Conservation (phyloP, 2,888 invertebrate species). For the Netelia virgata region DNA sequence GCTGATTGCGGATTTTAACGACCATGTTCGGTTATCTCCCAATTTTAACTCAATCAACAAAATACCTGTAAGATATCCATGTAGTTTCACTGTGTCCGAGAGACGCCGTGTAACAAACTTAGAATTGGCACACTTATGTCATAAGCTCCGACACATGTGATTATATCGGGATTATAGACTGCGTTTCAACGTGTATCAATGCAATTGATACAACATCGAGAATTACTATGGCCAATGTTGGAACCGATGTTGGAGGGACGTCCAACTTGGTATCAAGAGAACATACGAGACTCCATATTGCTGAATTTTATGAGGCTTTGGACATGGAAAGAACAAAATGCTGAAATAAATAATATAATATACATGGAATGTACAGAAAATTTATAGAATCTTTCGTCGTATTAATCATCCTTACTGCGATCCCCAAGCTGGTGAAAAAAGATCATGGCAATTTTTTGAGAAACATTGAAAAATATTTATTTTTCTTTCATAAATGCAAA, state of each 20-base stretch:
- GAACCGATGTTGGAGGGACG: background rate
- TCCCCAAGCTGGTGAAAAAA: background rate
- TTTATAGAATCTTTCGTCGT: background rate
- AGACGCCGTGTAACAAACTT: conserved; percentile 23
- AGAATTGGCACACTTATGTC: conserved; percentile 16
- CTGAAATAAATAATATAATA: conserved; percentile 29
- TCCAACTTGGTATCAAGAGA: background rate
- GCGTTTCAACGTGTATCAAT: conserved; percentile 25
- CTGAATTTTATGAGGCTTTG: conserved; percentile 2
- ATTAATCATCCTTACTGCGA: background rate
- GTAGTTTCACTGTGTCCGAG: background rate
- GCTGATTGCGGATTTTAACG: conserved; percentile 11
- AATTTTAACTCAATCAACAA: conserved; percentile 20
- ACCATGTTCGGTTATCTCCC: background rate
- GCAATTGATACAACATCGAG: conserved; percentile 15
- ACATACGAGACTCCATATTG: background rate
- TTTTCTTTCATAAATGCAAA: background rate
- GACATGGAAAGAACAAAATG: conserved; percentile 14
- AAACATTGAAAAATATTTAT: conserved; percentile 35
- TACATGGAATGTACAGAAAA: conserved; percentile 28
- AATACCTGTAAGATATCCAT: background rate
- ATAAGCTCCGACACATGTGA: conserved; percentile 7
- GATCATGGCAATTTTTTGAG: background rate
- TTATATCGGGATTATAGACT: background rate
- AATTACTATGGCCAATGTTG: background rate